These are phyloP conservation scores for Limnephilus marmoratus DNA, from an alignment of 2,888 invertebrate species.

Conservation along the genomic window DNA sequence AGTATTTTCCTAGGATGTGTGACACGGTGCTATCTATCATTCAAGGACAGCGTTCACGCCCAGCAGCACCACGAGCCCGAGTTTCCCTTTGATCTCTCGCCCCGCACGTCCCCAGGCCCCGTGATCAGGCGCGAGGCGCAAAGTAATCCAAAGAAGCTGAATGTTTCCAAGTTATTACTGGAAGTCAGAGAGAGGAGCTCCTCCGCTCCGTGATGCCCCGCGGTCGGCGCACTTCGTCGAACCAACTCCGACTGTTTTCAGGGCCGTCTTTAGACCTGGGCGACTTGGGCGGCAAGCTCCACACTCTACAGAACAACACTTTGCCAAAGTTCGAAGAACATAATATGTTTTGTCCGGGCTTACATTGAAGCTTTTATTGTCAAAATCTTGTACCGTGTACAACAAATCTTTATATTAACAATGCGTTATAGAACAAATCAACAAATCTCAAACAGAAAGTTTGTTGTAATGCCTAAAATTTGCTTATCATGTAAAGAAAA, in stretches of 20 bases:
- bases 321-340: background rate
- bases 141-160: constrained; percentile 63
- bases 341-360: no score
- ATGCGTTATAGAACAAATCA: no score
- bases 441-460: no score
- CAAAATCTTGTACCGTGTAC: no score
- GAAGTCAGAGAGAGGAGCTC: constrained; percentile 18
- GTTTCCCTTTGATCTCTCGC: constrained; percentile 1
- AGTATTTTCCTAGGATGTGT: background rate
- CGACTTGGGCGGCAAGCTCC: background rate
- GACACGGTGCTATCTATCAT: background rate
- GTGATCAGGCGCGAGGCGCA: constrained; percentile 44
- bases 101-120: constrained; percentile 13
- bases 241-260: background rate
- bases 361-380: no score
- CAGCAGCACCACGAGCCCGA: background rate
- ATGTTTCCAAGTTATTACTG: constrained; percentile 49
- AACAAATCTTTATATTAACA: no score
- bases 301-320: background rate
- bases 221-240: constrained; percentile 42
- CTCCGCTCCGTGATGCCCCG: constrained; percentile 36
- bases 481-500: background rate
- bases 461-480: no score
- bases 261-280: background rate
- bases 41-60: constrained; percentile 16